These are phyloP conservation scores for Spea multiplicata DNA, from an alignment of 2,113 vertebrate species.

Conservation along the genomic window DNA sequence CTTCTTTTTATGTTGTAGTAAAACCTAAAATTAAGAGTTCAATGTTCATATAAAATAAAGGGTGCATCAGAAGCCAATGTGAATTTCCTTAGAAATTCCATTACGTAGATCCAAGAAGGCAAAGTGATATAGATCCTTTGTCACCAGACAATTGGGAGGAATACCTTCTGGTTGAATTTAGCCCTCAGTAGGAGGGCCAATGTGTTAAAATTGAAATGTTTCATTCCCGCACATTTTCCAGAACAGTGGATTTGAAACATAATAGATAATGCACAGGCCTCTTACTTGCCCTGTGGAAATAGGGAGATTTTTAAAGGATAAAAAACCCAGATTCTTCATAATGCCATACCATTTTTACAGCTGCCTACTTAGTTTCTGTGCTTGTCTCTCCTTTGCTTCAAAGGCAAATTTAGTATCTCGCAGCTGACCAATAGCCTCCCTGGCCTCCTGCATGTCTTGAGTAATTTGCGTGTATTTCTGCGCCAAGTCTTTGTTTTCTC, in stretches of 20 bases:
- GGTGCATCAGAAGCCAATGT: too few relatives aligned
- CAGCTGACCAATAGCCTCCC: constrained; percentile 74
- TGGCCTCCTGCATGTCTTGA: constrained; percentile 74
- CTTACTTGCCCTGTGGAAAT: neutral
- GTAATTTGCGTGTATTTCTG: constrained; percentile 77
- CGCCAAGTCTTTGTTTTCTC: constrained; percentile 75
- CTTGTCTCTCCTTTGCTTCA: constrained; percentile 80
- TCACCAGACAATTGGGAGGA: too few relatives aligned
- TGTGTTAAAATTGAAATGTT: neutral
- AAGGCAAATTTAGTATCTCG: constrained; percentile 78
- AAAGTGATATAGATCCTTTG: too few relatives aligned
- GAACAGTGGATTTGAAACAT: neutral
- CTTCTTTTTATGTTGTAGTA: too few relatives aligned
- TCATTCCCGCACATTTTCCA: neutral
- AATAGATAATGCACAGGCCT: neutral
- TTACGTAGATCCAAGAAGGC: too few relatives aligned
- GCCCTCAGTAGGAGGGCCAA: neutral
- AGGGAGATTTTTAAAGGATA: too few relatives aligned
- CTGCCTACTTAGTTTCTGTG: constrained; percentile 83
- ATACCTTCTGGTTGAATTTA: too few relatives aligned
- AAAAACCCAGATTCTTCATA: too few relatives aligned
- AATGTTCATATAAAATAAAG: too few relatives aligned
- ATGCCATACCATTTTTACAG: constrained; percentile 59
- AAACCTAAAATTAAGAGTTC: too few relatives aligned
- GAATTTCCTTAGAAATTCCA: too few relatives aligned